These are phyloP conservation scores for Climacteris rufus DNA, from an alignment of 2,113 vertebrate species.

Conservation along the genomic window DNA sequence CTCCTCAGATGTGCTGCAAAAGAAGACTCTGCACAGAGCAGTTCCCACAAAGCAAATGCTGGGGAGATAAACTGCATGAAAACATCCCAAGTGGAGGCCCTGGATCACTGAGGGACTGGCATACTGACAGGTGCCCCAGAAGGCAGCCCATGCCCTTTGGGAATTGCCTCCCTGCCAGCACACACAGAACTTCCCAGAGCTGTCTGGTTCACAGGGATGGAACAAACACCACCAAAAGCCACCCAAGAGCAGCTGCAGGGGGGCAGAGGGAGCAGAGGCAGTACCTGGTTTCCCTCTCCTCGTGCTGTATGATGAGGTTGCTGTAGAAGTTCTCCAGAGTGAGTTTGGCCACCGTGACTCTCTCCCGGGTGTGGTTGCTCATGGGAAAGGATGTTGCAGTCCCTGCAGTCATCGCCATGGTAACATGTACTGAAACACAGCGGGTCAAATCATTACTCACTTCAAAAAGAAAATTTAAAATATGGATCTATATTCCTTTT, in stretches of 20 bases:
- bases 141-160: background rate
- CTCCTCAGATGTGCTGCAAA: background rate
- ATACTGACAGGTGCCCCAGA: background rate
- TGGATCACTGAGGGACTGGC: background rate
- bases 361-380: slow-evolving; percentile 98
- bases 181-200: background rate
- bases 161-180: background rate
- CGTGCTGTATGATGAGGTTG: slow-evolving; percentile 95
- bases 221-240: background rate
- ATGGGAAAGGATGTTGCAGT: slow-evolving; percentile 89
- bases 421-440: slow-evolving; percentile 73
- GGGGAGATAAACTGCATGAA: background rate
- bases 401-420: slow-evolving; percentile 95
- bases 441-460: slow-evolving; percentile 42
- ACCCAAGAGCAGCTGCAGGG: background rate
- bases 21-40: background rate
- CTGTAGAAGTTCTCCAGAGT: slow-evolving; percentile 98
- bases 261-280: background rate
- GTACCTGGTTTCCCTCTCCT: slow-evolving; percentile 96
- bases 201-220: accelerated
- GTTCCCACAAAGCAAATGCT: background rate
- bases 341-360: slow-evolving; percentile 97
- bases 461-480: background rate
- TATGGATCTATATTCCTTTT: background rate
- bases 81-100: background rate